phyloP scores from a whole-genome alignment of 2,113 vertebrate species.

The Dipodomys ordii region DNA sequence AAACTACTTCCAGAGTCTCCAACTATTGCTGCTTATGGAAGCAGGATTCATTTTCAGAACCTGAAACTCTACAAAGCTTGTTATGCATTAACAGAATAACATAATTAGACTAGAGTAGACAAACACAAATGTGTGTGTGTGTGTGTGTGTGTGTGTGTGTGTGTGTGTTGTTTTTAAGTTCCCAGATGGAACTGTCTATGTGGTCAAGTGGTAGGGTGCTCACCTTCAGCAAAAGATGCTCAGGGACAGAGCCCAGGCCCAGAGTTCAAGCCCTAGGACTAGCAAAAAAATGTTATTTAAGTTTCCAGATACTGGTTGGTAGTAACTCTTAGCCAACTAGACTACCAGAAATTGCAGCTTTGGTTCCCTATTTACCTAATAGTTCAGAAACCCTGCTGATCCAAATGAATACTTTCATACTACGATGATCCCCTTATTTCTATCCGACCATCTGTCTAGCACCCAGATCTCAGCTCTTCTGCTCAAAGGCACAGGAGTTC shows the following conservation, averaged over 20 bases:
- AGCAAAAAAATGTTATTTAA: too few relatives aligned
- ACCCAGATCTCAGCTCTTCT: neutral
- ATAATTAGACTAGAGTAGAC: too few relatives aligned
- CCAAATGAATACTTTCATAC: neutral
- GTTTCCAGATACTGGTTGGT: neutral
- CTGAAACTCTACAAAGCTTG: neutral
- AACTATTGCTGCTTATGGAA: fast-evolving
- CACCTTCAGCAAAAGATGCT: too few relatives aligned
- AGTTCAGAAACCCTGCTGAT: neutral
- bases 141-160: too few relatives aligned
- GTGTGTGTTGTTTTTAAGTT: too few relatives aligned
- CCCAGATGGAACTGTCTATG: too few relatives aligned
- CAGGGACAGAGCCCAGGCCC: too few relatives aligned
- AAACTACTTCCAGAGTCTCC: neutral
- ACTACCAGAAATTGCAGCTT: neutral
- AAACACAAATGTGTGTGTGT: neutral
- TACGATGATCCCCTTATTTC: too few relatives aligned
- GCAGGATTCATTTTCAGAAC: neutral
- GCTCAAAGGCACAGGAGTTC: neutral
- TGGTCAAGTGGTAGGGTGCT: too few relatives aligned
- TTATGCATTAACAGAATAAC: neutral
- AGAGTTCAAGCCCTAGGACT: too few relatives aligned
- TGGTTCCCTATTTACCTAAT: neutral
- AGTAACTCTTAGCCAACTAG: neutral
- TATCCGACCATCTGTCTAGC: neutral